Evolutionary conservation across 1,140 invertebrate species (phyloP), one percentile per base, ranked within the genome.

Genomic region (Philaenus spumarius): DNA sequence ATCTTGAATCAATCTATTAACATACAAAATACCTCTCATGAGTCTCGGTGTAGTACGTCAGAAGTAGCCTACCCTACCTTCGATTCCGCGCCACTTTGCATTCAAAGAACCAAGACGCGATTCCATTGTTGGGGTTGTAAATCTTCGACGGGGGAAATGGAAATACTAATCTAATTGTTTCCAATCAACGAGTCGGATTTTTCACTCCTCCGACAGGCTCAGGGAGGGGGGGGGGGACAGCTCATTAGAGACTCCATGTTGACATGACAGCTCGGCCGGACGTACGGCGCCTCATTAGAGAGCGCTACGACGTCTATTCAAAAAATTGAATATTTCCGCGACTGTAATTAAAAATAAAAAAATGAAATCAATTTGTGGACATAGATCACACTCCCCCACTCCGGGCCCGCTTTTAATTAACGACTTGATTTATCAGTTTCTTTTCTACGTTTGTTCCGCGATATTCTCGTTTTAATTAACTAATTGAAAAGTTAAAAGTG

Each of bases 301-400:
- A 30, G 14, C 2, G 15, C 48, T 14, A 17, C 48, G 48, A 51
- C 34, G n/a, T 51, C 24, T 48, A 30, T 51, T 23, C 59, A 60
- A 55, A 60, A 60, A 55, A 55, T n/a, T 30, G 26, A 30, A 30
- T 30, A 30, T 30, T 30, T 30, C 26, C 26, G 26, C 9, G 26
- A 30, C 26, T 30, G 26, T 30, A 30, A 30, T 30, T 30, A 30
- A 30, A 30, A 30, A 30, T 30, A 30, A 30, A 30, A 60, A 60
- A 60, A 60, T 60, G 59, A 55, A 59, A 60, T 60, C 59, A 60
- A 60, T 60, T 60, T 60, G 59, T 55, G 59, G 46, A 23, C 47
- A 30, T 42, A 47, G 58, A 26, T 40, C 37, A 26, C n/a, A 15
- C 39, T 30, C 17, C 42, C 34, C 48, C n/a, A n/a, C n/a, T n/a